Base-by-base conservation (phyloP, 2,888 invertebrate genomes). In the Scaptomyza parva region DNA sequence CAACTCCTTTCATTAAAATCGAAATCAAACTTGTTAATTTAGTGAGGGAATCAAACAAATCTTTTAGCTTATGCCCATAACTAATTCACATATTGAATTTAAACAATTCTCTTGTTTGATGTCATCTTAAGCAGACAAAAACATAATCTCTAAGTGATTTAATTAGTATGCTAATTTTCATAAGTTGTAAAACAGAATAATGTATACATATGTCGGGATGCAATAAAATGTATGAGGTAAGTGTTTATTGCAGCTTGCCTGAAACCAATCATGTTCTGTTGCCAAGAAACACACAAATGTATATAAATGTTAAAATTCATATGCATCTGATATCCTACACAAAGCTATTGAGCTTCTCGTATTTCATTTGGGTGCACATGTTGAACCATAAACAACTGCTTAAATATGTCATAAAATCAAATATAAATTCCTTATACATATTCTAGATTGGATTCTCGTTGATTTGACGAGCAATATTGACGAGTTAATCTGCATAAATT, bases 151-250 rank as follows among this genome's bases (percentile, higher is more conserved):
- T 45, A 45, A 45, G 0, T 18, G 6, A 7, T 40, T 40, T 48
- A 44, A 61, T 64, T 52, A 43, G 18, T 47, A 61, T 48, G 20
- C 18, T 20, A 55, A 52, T 44, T 40, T 61, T 52, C n/a, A 22
- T 52, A 44, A 14, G 30, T 44, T 62, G 55, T 69, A 62, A 69
- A 55, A 8, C 7, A 37, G 11, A 43, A 20, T 35, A 39, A 45
- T 18, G 41, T 14, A 11, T 20, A 1, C n/a, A n/a, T n/a, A n/a
- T n/a, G n/a, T 64, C 26, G 37, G 47, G 2, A 26, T 26, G 26
- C 12, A 18, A 67, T 61, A 57, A 53, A 71, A 51, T 58, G n/a
- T 28, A 55, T 74, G 58, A 52, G 70, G 40, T 59, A 63, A 58
- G 43, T 51, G 28, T 68, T 58, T 67, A 48, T 51, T 44, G 57